phyloP scores from a whole-genome alignment of 2,888 invertebrate species.

The Diadegma fenestrale region DNA sequence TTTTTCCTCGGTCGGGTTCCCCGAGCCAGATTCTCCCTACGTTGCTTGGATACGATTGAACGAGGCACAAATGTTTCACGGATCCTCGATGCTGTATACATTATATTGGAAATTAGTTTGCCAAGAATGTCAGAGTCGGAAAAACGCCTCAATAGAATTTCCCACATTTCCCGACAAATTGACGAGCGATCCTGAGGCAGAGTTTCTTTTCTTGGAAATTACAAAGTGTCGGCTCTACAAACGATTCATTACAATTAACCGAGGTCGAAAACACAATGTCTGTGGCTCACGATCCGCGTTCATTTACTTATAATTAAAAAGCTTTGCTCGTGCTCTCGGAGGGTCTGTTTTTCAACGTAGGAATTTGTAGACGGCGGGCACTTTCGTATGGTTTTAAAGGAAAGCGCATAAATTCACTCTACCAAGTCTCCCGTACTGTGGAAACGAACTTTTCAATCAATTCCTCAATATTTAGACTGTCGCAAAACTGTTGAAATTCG shows the following conservation, averaged over 20 bases:
- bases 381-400: too few relatives aligned
- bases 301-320: background rate
- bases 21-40: background rate
- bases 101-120: background rate
- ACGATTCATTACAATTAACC: background rate
- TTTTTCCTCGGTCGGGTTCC: background rate
- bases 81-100: background rate
- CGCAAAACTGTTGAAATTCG: too few relatives aligned
- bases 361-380: background rate
- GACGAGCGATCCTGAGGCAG: background rate
- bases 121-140: slow-evolving; percentile 6
- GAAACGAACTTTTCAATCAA: too few relatives aligned
- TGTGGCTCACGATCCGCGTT: background rate
- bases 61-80: background rate
- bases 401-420: too few relatives aligned
- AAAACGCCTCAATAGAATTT: background rate
- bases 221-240: background rate
- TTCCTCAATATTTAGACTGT: too few relatives aligned
- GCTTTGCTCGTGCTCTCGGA: background rate
- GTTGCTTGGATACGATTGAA: slow-evolving; percentile 3
- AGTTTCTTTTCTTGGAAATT: background rate
- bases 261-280: background rate
- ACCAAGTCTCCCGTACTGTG: too few relatives aligned
- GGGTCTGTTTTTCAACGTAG: background rate
- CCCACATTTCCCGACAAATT: background rate